A percentile compares a stretch with the other conserved stretches of the same genome.
phyloP scores from a whole-genome alignment of 1,140 invertebrate species.

The Bombus confusus region DNA sequence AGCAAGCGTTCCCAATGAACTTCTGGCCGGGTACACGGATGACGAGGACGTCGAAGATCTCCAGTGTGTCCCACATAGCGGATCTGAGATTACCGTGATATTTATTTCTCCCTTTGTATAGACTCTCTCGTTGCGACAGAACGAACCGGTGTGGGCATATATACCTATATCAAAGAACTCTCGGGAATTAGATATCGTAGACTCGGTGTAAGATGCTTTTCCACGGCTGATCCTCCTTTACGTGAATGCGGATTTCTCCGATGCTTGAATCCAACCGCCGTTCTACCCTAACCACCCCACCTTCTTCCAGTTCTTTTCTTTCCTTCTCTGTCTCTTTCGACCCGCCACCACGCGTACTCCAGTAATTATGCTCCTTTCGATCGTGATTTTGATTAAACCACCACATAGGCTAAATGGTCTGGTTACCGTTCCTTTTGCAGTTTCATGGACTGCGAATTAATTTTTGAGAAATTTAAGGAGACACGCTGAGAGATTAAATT shows the following conservation, averaged over 20 bases:
- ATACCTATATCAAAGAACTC: conserved; percentile 72
- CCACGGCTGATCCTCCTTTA: conserved; percentile 67
- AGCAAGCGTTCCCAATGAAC: background rate
- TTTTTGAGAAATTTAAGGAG: too few species aligned
- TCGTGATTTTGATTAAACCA: conserved; percentile 23
- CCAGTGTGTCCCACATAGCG: conserved; percentile 48
- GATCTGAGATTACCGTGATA: conserved; percentile 67
- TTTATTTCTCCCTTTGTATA: conserved; percentile 71
- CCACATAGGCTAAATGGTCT: too few species aligned
- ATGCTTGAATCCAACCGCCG: conserved; percentile 43
- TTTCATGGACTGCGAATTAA: too few species aligned
- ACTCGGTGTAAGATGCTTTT: conserved; percentile 71
- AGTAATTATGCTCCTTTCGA: conserved; percentile 32
- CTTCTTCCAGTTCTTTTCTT: background rate
- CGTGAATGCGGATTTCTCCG: conserved; percentile 63
- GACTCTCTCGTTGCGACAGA: conserved; percentile 18
- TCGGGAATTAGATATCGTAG: conserved; percentile 67
- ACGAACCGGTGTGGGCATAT: conserved; percentile 47
- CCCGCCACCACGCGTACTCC: background rate
- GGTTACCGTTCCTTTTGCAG: too few species aligned
- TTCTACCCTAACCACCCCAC: background rate
- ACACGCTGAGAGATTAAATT: too few species aligned
- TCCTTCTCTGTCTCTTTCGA: conserved; percentile 14
- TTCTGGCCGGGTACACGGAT: background rate
- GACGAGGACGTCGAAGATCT: conserved; percentile 25